Evolutionary conservation across 37 sponge, comb jelly and placozoan species (phyloP), one percentile per base, ranked within the genome.

Genomic region (Chondrilla cf. caribensis): DNA sequence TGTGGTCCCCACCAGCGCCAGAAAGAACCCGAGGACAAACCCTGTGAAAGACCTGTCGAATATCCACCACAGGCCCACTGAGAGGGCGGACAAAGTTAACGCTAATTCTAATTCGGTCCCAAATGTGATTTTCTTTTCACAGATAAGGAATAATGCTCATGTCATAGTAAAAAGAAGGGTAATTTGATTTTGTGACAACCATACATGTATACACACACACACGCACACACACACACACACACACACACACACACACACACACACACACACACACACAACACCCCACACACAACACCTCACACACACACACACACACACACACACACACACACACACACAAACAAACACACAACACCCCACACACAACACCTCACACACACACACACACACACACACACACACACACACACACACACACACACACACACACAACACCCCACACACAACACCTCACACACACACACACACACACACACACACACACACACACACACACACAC

Each of bases 31-130:
- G 37, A 96, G 83, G 7, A 82, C 40, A 37, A 98, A 88, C 2
- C 99, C 99, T 25, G 80, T 60, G 24, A 66, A 58, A 15, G 96
- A 88, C 15, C 99, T 65, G 79, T 98, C 99, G 84, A 94, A 98
- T 66, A 98, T 60, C 92, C 92, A 98, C 99, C 99, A 98, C 90
- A 98, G 80, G 0, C 94, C 94, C 3, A 93, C 81, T 19, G 96
- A 94, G 60, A 98, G 83, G 0, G 88, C 94, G 32, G 89, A 82
- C 58, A 98, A 83, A 7, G 96, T 89, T 5, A 91, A 77, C 3
- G 85, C 71, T 9, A 98, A 75, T 72, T 98, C 97, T 33, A 88
- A 19, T 28, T 84, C 88, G 43, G 88, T 88, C 1, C 86, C 85
- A 79, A 93, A 98, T 47, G 83, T 81, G 17, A 98, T 87, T 68